Evolutionary conservation across 2,888 invertebrate species (phyloP), one percentile per base, ranked within the genome.

Genomic region (Rhabditoides inermis): DNA sequence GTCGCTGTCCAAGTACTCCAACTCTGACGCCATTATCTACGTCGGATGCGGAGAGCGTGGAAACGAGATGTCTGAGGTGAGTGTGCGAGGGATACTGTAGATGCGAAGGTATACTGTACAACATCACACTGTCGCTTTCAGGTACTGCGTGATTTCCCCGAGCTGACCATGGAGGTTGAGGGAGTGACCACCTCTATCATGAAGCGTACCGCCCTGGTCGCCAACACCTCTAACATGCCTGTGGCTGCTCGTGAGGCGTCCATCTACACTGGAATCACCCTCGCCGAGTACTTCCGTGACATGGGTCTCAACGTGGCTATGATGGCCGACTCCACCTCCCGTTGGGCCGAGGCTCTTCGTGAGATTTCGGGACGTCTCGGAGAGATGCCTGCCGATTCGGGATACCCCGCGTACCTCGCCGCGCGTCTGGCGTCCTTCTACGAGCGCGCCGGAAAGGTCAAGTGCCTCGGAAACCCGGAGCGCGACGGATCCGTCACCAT

Each of bases 161-260:
- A 95, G 82, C 82, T 99, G 77, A 86, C 89, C 0, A 89, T 94
- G 73, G 95, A 99, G 81, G 90, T 98, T 73, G 90, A 91, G 18
- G 98, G 98, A 10, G 78, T 80, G 63, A 84, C 85, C 37, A 98
- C 95, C 78, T 92, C 94, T 69, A 99, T 99, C 81, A 99, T 99
- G 98, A 95, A 94, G 82, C 87, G 98, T 80, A 99, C 98, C 2
- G 89, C 94, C 35, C 83, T 99, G 56, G 98, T 99, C 22, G 98
- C 98, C 76, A 99, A 99, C 82, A 99, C 98, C 28, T 98, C 95
- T 63, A 99, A 99, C 88, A 99, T 99, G 98, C 98, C 98, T 77
- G 98, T 99, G 61, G 98, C 98, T 75, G 98, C 98, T 79, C 86
- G 98, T 80, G 98, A 98, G 82, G 98, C 98, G 58, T 98, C 95